Percentiles rank a stretch among this genome's conserved stretches.
Evolutionary conservation across 2,797 vertebrate genomes (phyloP).

Genomic region (Chanos chanos): DNA sequence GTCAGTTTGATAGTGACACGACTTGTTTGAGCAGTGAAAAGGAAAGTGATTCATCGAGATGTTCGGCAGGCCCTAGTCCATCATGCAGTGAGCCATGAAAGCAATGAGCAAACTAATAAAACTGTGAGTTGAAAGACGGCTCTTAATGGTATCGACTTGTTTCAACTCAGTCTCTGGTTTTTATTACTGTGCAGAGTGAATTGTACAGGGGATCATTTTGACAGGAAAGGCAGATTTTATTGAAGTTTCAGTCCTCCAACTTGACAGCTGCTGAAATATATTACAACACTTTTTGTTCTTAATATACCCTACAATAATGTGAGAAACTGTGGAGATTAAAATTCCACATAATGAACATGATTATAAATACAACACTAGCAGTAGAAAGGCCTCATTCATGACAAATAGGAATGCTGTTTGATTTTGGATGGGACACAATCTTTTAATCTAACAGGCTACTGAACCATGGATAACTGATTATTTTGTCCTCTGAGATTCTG

Average conservation of each 20-base stretch:
- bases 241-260: not conserved
- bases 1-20: not conserved
- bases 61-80: constrained; percentile 11
- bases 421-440: too few relatives aligned
- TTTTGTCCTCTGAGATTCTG: too few relatives aligned
- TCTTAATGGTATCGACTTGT: not conserved
- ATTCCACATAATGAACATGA: too few relatives aligned
- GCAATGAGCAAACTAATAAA: constrained; percentile 10
- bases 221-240: not conserved
- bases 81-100: constrained; percentile 10
- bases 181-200: not conserved
- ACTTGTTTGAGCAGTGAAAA: constrained; percentile 16
- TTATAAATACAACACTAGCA: too few relatives aligned
- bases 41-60: constrained; percentile 14
- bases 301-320: too few relatives aligned
- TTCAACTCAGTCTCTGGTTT: not conserved
- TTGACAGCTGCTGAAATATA: not conserved
- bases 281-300: not conserved
- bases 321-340: too few relatives aligned
- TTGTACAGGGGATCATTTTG: not conserved
- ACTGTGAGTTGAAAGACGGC: not conserved
- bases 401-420: too few relatives aligned
- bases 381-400: too few relatives aligned
- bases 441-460: too few relatives aligned
- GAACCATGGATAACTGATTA: too few relatives aligned